Evolutionary conservation across 2,888 invertebrate species (phyloP), one percentile per base, ranked within the genome.

Genomic region (Lithophane socia): DNA sequence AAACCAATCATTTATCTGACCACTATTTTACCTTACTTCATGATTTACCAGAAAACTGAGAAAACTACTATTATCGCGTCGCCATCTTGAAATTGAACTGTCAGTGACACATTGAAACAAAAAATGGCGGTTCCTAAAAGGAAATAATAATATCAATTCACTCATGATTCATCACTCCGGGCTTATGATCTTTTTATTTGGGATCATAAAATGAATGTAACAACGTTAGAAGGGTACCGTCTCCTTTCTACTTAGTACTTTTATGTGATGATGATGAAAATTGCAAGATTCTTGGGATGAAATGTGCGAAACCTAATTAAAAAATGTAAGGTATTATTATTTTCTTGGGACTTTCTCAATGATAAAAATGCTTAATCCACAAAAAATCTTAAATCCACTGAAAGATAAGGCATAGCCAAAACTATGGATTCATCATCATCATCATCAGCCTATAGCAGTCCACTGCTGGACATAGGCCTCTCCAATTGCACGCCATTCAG

Each of bases 81-180:
- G 16, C 63, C 24, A 78, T 77, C 16, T 63, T 69, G 70, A 56
- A 78, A 69, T 64, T n/a, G 21, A 29, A 8, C 47, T 44, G 49
- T 56, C 42, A 76, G 12, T 49, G n/a, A 13, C 60, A 56, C 37
- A 47, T 69, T 49, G 3, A 49, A 66, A 76, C 8, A 60, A 75
- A 75, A 82, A n/a, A 82, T 82, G 47, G 69, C 49, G 29, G 66
- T 47, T 18, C 1, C 24, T 21, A 24, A 58, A 68, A 63, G 56
- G 37, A 72, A 72, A 81, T 72, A 71, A 69, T 72, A 69, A 60
- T 66, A 44, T 49, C 73, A 83, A 73, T 81, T 81, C 68, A 81
- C 84, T 83, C 73, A 79, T 73, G 84, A 79, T 83, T 81, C 79
- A 79, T 83, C 79, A 83, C 84, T 79, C 56, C 21, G 60, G 18